phyloP scores from a whole-genome alignment of 2,888 invertebrate species.

The Caenorhabditis sp. region DNA sequence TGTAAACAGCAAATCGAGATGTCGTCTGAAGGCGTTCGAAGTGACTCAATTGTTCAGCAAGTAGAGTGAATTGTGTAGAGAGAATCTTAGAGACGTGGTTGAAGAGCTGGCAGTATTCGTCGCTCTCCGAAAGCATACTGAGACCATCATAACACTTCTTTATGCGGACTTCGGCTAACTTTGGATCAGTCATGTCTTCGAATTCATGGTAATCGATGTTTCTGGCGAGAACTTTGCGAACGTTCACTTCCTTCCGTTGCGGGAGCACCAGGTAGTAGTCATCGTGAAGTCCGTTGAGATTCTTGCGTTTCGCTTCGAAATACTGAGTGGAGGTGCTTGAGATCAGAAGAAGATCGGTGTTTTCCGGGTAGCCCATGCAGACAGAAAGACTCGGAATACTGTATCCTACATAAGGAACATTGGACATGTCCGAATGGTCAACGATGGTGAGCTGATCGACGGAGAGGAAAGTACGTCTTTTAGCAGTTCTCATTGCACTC shows the following conservation, averaged over 20 bases:
- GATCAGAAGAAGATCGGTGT: constrained; percentile 30
- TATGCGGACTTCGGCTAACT: constrained; percentile 20
- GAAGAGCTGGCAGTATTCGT: constrained; percentile 36
- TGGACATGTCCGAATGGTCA: constrained; percentile 54
- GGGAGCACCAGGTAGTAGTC: constrained; percentile 53
- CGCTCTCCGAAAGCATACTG: constrained; percentile 43
- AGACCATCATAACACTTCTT: constrained; percentile 44
- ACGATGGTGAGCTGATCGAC: constrained; percentile 44
- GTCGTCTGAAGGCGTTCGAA: constrained; percentile 42
- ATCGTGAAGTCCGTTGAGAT: constrained; percentile 27
- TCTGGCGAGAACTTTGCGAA: constrained; percentile 24
- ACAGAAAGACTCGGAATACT: constrained; percentile 39
- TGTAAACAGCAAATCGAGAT: constrained; percentile 56
- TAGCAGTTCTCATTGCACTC: constrained; percentile 20
- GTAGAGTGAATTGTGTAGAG: constrained; percentile 36
- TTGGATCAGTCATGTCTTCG: constrained; percentile 32
- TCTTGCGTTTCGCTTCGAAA: constrained; percentile 14
- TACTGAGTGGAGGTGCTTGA: constrained; percentile 23
- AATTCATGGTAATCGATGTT: constrained; percentile 28
- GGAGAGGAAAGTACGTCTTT: constrained; percentile 38
- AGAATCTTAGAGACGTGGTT: constrained; percentile 36
- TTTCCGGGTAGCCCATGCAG: constrained; percentile 47
- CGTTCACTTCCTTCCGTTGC: constrained; percentile 8
- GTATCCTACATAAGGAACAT: constrained; percentile 25
- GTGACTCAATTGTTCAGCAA: constrained; percentile 26